phyloP scores from a whole-genome alignment of 2,113 vertebrate genomes.

The Eidolon helvum region DNA sequence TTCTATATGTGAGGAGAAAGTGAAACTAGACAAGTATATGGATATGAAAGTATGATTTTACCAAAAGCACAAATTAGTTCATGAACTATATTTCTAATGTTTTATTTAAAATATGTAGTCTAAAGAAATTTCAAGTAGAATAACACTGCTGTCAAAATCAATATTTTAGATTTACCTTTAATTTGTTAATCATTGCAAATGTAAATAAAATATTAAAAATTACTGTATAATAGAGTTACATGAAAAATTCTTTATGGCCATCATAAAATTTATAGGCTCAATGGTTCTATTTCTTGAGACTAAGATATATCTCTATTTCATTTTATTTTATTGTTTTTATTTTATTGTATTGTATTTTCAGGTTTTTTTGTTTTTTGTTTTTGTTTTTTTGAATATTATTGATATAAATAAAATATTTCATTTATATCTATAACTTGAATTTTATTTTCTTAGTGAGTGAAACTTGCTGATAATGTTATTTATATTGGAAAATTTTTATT shows the following conservation, averaged over 20 bases:
- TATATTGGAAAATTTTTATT: slow-evolving; percentile 76
- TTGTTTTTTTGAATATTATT: not conserved
- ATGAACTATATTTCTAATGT: not conserved
- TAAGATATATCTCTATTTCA: slow-evolving; percentile 36
- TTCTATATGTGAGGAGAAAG: not conserved
- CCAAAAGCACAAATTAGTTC: not conserved
- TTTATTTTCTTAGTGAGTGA: slow-evolving; percentile 32
- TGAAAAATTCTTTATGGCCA: slow-evolving; percentile 39
- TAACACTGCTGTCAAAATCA: not conserved
- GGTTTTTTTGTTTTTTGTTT: not conserved
- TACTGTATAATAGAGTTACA: not conserved
- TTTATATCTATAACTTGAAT: slow-evolving; percentile 40
- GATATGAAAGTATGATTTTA: not conserved
- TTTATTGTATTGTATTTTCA: not conserved
- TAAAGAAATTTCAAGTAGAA: not conserved
- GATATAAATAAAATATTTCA: slow-evolving; percentile 58
- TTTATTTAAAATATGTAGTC: not conserved
- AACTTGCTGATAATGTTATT: slow-evolving; percentile 63
- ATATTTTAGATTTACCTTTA: not conserved
- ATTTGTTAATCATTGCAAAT: not conserved
- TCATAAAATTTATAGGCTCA: slow-evolving; percentile 63
- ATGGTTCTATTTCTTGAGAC: slow-evolving; percentile 44
- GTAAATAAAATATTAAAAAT: not conserved
- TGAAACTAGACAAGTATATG: not conserved
- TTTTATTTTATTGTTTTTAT: not conserved